These are phyloP conservation scores for Campoplex capitator DNA, from an alignment of 2,888 invertebrate species.

Conservation along the genomic window DNA sequence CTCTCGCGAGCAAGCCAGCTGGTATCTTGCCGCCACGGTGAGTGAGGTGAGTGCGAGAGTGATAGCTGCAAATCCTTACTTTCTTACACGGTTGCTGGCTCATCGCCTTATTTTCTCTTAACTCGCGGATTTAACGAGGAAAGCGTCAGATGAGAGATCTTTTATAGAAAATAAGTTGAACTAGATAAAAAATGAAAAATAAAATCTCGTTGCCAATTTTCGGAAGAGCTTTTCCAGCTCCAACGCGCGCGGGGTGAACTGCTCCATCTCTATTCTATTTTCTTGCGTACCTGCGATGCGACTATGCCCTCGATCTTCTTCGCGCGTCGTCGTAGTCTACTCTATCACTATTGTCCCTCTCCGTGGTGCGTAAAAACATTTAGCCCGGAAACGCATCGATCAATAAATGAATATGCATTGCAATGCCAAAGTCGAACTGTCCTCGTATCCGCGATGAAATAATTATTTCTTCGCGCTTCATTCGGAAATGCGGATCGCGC, in stretches of 20 bases:
- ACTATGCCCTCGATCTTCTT: not conserved
- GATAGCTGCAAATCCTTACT: too few relatives aligned
- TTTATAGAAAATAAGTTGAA: not conserved
- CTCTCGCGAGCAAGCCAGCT: not conserved
- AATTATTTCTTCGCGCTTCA: too few relatives aligned
- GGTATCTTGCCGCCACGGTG: too few relatives aligned
- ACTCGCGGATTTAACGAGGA: constrained; percentile 2
- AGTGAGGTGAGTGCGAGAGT: too few relatives aligned
- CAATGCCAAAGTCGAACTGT: constrained; percentile 64
- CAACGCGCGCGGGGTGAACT: not conserved
- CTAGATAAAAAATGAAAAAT: not conserved
- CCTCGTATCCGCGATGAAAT: not conserved
- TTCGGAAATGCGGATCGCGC: too few relatives aligned
- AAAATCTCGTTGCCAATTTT: not conserved
- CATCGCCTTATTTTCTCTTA: too few relatives aligned
- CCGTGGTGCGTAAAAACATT: not conserved
- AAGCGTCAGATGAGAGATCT: not conserved
- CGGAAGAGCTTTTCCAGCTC: not conserved
- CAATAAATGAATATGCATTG: constrained; percentile 72
- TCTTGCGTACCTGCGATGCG: not conserved
- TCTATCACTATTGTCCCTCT: not conserved
- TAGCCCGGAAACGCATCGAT: constrained; percentile 19
- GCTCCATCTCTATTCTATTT: constrained; percentile 6
- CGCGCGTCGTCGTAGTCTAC: not conserved
- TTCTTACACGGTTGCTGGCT: too few relatives aligned